phyloP scores from a whole-genome alignment of 2,113 vertebrate genomes.

The Ginglymostoma cirratum region DNA sequence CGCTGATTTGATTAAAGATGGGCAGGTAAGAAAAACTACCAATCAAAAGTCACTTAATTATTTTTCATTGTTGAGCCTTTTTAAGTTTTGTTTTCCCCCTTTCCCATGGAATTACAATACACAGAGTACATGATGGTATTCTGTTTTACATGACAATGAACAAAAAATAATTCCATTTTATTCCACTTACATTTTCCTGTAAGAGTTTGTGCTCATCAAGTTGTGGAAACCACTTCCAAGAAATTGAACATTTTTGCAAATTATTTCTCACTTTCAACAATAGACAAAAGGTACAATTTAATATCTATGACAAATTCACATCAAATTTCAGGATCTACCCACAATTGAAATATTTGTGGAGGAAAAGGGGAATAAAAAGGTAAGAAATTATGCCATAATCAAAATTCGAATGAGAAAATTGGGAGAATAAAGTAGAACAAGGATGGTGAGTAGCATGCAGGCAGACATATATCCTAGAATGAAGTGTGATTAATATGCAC shows the following conservation, averaged over 20 bases:
- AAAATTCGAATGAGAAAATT: not conserved
- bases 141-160: not conserved
- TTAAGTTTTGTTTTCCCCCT: not conserved
- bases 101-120: not conserved
- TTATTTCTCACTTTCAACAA: not conserved
- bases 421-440: not conserved
- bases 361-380: not conserved
- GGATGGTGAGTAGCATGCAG: not conserved
- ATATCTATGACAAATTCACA: not conserved
- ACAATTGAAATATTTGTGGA: not conserved
- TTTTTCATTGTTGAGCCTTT: not conserved
- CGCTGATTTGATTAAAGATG: not conserved
- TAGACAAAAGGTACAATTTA: not conserved
- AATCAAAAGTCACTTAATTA: not conserved
- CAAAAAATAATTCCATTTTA: not conserved
- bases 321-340: not conserved
- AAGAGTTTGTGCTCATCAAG: not conserved
- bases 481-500: no score
- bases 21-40: not conserved
- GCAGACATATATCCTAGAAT: not conserved
- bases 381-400: not conserved
- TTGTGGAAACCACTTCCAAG: not conserved
- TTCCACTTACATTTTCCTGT: not conserved
- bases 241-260: not conserved
- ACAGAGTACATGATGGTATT: not conserved